A percentile compares a stretch with the other conserved stretches of the same genome.
These are phyloP conservation scores for Cosmia pyralina DNA, from an alignment of 2,888 invertebrate genomes.

Conservation along the genomic window DNA sequence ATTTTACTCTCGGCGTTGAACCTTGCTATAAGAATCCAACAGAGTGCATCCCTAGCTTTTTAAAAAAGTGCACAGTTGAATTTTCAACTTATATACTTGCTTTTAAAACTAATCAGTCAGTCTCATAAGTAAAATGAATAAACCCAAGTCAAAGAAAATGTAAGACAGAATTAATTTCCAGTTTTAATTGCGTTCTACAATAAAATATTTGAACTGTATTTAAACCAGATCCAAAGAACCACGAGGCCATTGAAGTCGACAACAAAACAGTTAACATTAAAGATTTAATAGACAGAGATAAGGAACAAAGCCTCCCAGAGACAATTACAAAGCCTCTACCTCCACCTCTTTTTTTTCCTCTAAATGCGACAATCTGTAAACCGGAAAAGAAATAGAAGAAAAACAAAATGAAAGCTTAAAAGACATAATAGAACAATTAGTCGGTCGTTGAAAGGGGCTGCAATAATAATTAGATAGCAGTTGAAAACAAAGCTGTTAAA, in stretches of 20 bases:
- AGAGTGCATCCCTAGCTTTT: too few species aligned
- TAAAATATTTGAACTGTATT: constrained; percentile 20
- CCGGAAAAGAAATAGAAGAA: constrained; percentile 8
- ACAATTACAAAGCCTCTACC: constrained; percentile 27
- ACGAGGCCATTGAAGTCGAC: constrained; percentile 9
- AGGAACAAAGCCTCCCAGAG: constrained; percentile 38
- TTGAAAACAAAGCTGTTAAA: constrained; percentile 19
- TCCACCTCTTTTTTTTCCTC: constrained; percentile 20
- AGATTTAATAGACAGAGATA: constrained; percentile 35
- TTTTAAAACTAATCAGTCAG: background rate
- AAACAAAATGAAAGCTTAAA: constrained; percentile 45
- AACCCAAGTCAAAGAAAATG: background rate
- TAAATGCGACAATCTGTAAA: constrained; percentile 41
- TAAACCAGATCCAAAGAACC: constrained; percentile 12
- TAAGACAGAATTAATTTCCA: background rate
- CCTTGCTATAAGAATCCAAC: too few species aligned
- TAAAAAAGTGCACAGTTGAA: too few species aligned
- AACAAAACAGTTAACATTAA: constrained; percentile 39
- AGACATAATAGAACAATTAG: constrained; percentile 54
- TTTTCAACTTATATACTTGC: too few species aligned
- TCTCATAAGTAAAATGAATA: background rate
- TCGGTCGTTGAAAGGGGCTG: constrained; percentile 38
- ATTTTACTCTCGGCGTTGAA: too few species aligned
- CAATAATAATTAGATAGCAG: constrained; percentile 42
- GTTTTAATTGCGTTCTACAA: constrained; percentile 11